phyloP scores from a whole-genome alignment of 2,888 invertebrate species.

The Lasioglossum zephyrum region DNA sequence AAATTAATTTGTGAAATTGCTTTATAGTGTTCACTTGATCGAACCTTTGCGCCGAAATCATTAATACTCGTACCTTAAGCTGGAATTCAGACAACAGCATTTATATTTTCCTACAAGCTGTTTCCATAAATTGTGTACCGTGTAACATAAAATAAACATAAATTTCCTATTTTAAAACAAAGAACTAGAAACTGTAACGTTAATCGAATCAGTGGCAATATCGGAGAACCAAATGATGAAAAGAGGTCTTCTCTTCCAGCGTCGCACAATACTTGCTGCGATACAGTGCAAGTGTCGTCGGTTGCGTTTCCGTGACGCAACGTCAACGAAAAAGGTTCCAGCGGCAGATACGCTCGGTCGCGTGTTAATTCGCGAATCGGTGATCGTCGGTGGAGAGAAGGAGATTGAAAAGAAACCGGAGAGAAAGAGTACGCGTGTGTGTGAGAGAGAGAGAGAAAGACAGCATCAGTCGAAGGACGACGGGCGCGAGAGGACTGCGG shows the following conservation, averaged over 20 bases:
- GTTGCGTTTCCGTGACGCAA: neutral
- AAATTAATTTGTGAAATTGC: no score
- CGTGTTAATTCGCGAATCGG: neutral
- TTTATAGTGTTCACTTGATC: no score
- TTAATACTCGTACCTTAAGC: neutral
- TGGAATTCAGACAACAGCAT: neutral
- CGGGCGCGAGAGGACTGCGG: neutral
- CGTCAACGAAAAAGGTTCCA: neutral
- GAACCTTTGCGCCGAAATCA: no score
- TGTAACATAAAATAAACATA: no score
- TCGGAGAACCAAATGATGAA: neutral
- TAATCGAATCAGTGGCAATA: neutral
- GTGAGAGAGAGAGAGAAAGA: neutral
- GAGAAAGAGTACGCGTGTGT: neutral
- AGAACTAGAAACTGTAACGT: neutral
- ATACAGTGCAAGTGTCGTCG: neutral
- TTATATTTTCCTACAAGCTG: no score
- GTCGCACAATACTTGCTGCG: neutral
- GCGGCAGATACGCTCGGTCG: neutral
- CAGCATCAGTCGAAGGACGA: neutral
- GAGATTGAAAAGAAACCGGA: neutral
- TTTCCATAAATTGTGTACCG: no score
- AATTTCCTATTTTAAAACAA: no score
- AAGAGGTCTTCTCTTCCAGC: neutral
- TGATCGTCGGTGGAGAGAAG: neutral